phyloP scores from a whole-genome alignment of 2,113 vertebrate genomes.

The Mesoclemmys tuberculata region DNA sequence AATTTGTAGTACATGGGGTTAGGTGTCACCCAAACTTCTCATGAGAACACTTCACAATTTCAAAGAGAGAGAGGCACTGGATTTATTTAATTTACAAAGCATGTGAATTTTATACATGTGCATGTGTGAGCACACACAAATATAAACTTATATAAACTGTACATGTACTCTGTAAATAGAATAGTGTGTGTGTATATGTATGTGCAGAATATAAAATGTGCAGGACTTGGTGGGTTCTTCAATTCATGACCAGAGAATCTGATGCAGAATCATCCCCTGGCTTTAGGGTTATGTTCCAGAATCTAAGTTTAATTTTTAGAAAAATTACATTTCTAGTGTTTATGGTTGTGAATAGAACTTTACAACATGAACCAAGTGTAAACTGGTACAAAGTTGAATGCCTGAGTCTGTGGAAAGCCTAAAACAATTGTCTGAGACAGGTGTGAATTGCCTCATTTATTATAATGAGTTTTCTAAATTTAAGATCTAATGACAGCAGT shows the following conservation, averaged over 20 bases:
- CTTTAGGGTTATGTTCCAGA: background rate
- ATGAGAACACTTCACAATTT: background rate
- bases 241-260: background rate
- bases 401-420: background rate
- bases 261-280: background rate
- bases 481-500: background rate
- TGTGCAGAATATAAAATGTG: background rate
- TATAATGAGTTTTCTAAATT: background rate
- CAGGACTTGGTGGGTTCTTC: background rate
- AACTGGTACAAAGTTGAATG: background rate
- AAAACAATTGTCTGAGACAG: fast-evolving
- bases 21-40: background rate
- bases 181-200: background rate
- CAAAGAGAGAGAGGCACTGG: background rate
- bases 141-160: background rate
- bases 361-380: background rate
- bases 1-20: background rate
- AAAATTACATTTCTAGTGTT: background rate
- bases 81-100: background rate
- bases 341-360: background rate
- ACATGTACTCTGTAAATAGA: background rate
- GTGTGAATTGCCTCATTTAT: background rate
- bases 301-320: background rate
- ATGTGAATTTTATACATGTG: background rate
- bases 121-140: background rate